A percentile compares a stretch with the other conserved stretches of the same genome.
Evolutionary conservation across 2,113 vertebrate species (phyloP).

Genomic region (Mohoua ochrocephala): DNA sequence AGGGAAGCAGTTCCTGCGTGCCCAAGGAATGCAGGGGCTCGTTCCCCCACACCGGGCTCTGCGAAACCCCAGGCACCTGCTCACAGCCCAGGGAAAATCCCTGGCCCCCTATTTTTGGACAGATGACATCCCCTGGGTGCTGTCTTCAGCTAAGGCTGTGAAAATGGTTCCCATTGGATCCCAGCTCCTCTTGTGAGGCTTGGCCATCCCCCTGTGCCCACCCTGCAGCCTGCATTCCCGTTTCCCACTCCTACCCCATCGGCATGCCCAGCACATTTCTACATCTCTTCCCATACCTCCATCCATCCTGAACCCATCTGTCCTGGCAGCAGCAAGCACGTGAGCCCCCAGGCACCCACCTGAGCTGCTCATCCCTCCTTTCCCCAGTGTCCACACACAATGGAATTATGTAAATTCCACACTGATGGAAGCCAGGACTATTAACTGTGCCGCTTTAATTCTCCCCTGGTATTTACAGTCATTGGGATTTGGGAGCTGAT

Average conservation of each 20-base stretch:
- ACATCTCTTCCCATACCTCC: not conserved
- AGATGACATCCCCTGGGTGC: not conserved
- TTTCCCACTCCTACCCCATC: not conserved
- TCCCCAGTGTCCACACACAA: not conserved
- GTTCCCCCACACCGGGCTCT: accelerated
- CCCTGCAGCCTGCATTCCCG: not conserved
- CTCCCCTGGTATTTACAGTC: not conserved
- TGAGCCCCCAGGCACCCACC: not conserved
- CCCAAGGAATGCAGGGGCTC: not conserved
- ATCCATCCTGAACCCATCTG: not conserved
- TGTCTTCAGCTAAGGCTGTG: not conserved
- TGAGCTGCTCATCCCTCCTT: not conserved
- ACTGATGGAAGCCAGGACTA: not conserved
- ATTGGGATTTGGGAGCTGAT: not conserved
- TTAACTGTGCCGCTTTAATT: not conserved
- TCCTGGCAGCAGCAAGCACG: not conserved
- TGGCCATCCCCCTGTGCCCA: not conserved
- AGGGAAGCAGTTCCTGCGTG: not conserved
- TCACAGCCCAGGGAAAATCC: not conserved
- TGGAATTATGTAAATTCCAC: accelerated
- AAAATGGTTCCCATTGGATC: not conserved
- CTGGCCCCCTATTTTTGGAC: accelerated
- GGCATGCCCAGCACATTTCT: no score
- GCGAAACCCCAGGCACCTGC: not conserved
- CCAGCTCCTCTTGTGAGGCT: not conserved